Evolutionary conservation across 2,888 invertebrate genomes (phyloP).

Genomic region (Allygus modestus): DNA sequence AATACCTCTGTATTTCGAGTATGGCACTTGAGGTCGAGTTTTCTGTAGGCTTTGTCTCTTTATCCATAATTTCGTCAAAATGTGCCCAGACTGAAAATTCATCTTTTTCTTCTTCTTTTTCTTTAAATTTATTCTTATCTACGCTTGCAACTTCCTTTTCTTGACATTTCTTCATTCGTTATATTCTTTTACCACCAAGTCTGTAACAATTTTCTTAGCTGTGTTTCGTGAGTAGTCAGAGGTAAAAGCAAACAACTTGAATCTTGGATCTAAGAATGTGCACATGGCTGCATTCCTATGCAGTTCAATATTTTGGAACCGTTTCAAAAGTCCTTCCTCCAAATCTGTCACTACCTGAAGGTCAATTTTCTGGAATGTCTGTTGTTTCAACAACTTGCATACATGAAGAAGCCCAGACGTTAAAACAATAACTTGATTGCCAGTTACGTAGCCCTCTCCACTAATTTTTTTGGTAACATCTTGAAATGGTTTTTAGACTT

Average conservation of each 20-base stretch:
- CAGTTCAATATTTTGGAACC: conserved; percentile 1
- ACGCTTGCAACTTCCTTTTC: not conserved
- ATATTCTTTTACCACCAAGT: conserved; percentile 24
- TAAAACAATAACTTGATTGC: conserved; percentile 40
- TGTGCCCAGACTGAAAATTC: conserved; percentile 11
- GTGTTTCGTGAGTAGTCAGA: conserved; percentile 7
- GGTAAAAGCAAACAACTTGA: conserved; percentile 64
- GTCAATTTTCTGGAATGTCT: conserved; percentile 7
- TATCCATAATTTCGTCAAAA: conserved; percentile 21
- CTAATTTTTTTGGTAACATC: conserved; percentile 36
- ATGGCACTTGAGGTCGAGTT: conserved; percentile 51
- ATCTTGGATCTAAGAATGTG: conserved; percentile 67
- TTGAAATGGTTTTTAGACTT: conserved; percentile 28
- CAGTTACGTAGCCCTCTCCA: conserved; percentile 40
- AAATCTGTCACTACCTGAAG: not conserved
- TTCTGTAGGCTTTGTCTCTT: conserved; percentile 15
- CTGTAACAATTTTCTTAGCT: conserved; percentile 13
- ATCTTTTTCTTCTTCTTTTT: not conserved
- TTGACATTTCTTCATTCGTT: not conserved
- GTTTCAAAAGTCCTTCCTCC: not conserved
- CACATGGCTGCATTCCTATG: conserved; percentile 66
- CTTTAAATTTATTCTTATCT: not conserved
- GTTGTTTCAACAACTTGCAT: conserved; percentile 41
- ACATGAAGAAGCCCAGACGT: conserved; percentile 31
- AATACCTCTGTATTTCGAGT: conserved; percentile 47